These are phyloP conservation scores for Brachyistius frenatus DNA, from an alignment of 2,113 vertebrate species.

Conservation along the genomic window DNA sequence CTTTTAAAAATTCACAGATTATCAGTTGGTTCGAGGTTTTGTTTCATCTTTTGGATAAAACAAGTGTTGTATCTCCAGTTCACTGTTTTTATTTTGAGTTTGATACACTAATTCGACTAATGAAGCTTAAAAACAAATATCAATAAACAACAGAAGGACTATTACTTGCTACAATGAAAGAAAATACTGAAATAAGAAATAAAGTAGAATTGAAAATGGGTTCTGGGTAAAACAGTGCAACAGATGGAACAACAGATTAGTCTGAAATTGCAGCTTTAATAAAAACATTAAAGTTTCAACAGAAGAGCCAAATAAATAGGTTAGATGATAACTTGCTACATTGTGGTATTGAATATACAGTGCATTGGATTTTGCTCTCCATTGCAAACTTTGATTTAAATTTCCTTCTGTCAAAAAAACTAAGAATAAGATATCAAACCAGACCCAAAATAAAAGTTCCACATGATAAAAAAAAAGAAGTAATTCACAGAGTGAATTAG, in stretches of 20 bases:
- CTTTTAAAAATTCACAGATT: background rate
- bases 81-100: background rate
- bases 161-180: background rate
- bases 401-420: background rate
- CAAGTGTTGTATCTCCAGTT: background rate
- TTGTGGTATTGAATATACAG: background rate
- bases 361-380: background rate
- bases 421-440: background rate
- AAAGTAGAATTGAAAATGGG: background rate
- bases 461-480: background rate
- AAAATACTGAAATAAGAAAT: constrained; percentile 10
- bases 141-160: constrained; percentile 5
- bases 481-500: background rate
- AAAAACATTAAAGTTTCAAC: background rate
- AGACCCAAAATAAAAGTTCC: background rate
- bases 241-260: constrained; percentile 20
- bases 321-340: background rate
- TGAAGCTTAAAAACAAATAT: background rate
- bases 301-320: background rate
- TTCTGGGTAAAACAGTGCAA: background rate
- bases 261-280: constrained; percentile 7
- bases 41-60: background rate
- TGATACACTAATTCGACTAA: no score
- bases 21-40: background rate
- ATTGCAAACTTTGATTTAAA: background rate